These are phyloP conservation scores for Phoenicopterus ruber DNA, from an alignment of 2,113 vertebrate genomes.

Conservation along the genomic window DNA sequence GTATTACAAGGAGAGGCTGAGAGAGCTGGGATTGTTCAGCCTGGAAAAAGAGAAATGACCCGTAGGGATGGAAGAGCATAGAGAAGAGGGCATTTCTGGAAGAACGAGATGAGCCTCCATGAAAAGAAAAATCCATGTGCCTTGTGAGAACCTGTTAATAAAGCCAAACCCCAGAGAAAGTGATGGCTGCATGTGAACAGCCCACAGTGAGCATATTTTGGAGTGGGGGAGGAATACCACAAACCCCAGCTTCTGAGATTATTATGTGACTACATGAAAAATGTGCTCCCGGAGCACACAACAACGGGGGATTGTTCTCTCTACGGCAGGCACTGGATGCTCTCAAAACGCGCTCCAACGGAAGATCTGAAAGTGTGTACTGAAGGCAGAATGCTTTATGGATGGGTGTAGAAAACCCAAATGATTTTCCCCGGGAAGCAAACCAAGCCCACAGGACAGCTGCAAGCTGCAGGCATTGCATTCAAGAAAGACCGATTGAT, in stretches of 20 bases:
- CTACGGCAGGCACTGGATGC: neutral
- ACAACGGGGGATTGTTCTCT: neutral
- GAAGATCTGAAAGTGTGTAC: neutral
- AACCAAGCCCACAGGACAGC: neutral
- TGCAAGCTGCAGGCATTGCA: neutral
- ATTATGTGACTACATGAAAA: neutral
- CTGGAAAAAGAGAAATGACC: neutral
- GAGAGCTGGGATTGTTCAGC: neutral
- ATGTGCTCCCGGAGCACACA: neutral
- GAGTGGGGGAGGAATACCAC: neutral
- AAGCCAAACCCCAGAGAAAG: neutral
- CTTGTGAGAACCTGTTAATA: neutral
- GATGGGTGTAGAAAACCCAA: neutral
- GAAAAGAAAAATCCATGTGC: neutral
- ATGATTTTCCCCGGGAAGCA: neutral
- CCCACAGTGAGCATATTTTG: neutral
- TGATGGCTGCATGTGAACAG: neutral
- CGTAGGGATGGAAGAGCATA: neutral
- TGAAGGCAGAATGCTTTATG: neutral
- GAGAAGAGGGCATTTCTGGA: neutral
- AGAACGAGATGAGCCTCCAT: neutral
- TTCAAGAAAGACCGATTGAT: neutral
- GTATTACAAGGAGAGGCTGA: neutral
- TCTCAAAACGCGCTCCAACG: accelerated
- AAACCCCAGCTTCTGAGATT: neutral